phyloP scores from a whole-genome alignment of 2,888 invertebrate genomes.

The Ethmia dodecea region DNA sequence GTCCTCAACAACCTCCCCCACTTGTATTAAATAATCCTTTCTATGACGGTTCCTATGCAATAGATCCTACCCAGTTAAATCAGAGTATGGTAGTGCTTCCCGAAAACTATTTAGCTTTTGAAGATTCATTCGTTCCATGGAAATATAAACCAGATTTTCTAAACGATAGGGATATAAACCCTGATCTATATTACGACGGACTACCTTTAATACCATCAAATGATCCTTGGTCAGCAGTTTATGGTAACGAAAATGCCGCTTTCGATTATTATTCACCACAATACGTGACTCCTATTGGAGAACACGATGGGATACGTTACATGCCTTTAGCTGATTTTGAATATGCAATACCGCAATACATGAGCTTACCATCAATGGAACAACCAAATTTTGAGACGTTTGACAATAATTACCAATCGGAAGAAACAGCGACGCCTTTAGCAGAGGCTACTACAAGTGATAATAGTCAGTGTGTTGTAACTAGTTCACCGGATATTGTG shows the following conservation, averaged over 20 bases:
- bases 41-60: conserved; percentile 64
- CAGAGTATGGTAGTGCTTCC: conserved; percentile 59
- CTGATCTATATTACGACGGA: conserved; percentile 56
- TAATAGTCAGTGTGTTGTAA: conserved; percentile 24
- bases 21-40: conserved; percentile 72
- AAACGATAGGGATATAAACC: conserved; percentile 41
- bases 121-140: conserved; percentile 73
- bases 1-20: conserved; percentile 47
- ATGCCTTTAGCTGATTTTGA: conserved; percentile 66
- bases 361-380: conserved; percentile 58
- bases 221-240: conserved; percentile 68
- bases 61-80: conserved; percentile 46
- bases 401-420: conserved; percentile 24
- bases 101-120: conserved; percentile 72
- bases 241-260: conserved; percentile 47
- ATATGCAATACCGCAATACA: conserved; percentile 63
- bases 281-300: conserved; percentile 45
- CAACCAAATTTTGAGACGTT: conserved; percentile 38
- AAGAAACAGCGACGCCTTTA: conserved; percentile 23
- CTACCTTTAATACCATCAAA: conserved; percentile 58
- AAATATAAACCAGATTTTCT: conserved; percentile 58
- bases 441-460: conserved; percentile 20
- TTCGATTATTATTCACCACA: conserved; percentile 60
- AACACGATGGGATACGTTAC: conserved; percentile 51
- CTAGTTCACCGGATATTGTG: conserved; percentile 5